Base-by-base conservation (phyloP, 2,888 invertebrate genomes). In the Cantharis rustica region DNA sequence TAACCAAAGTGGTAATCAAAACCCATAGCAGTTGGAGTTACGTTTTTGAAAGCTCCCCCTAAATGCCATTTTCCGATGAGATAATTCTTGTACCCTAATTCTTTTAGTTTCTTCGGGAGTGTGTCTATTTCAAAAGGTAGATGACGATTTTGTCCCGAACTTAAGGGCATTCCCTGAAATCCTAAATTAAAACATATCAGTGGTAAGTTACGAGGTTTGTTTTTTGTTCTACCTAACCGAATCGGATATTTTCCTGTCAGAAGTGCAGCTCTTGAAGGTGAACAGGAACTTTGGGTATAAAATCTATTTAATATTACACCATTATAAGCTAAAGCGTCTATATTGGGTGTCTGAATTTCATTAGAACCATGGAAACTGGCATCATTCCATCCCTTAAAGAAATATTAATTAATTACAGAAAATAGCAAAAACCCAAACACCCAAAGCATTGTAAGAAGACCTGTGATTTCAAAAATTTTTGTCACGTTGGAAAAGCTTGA, bases 201-300 rank as follows among this genome's bases (percentile, higher is more conserved):
- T n/a, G 47, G n/a, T n/a, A 5, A 47, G n/a, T 9, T n/a, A 5
- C 9, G 2, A n/a, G 7, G 1, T 47, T n/a, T 9, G 9, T 9
- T n/a, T n/a, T 47, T n/a, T 1, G 13, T n/a, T 47, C 86, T 88
- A 93, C 95, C 95, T 80, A 92, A 90, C 86, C 95, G 93, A 86
- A 96, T 95, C 0, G 97, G 96, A 89, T 97, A 96, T 87, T 93
- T 93, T 31, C 97, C 97, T 0, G 97, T 95, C 64, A 95, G 90
- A 0, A 97, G 90, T 0, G 97, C 94, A 0, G 94, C 91, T 73
- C 97, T 90, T 0, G 96, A 96, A 0, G 97, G 96, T 0, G 96
- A 95, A 84, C 97, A 97, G 69, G 96, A 92, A 0, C 96, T 94
- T 80, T 95, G 93, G 0, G 94, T 95, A 86, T 98, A 98, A 84